Evolutionary conservation across 2,888 invertebrate species (phyloP), one percentile per base, ranked within the genome.

Genomic region (Orthosia incerta): DNA sequence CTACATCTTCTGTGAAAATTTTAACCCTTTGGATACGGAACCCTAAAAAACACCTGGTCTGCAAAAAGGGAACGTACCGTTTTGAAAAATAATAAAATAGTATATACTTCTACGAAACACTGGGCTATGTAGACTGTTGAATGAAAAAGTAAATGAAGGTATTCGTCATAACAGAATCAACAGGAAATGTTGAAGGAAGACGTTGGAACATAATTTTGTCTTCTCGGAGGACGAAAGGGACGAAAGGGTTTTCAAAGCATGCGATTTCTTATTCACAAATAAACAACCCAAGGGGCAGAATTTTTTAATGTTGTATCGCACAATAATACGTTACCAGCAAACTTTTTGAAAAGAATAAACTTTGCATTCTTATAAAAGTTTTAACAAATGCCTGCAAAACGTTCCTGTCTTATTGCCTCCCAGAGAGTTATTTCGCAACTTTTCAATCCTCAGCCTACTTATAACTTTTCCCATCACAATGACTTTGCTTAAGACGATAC

Each of bases 391-490:
- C 90, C 87, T 89, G 89, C 90, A 91, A 91, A 92, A 91, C 89
- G 90, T 85, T 89, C 85, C 82, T 89, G 89, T 93, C 89, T 91
- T 92, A 90, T 91, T 91, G 92, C 90, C 88, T 91, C 83, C 86
- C 81, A 74, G 89, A 90, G 91, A 93, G 90, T 91, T 92, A 93
- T 92, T 90, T 90, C 86, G 84, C 85, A 93, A 94, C 91, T 93
- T 94, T 92, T 90, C 93, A 93, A 93, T 93, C 91, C 92, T 91
- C 86, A 83, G 90, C 88, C 90, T 91, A 90, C 91, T 94, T 93
- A 92, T 90, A 94, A 94, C 94, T 94, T 94, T 94, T 93, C 91
- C 93, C 92, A 94, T 94, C 93, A 93, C 90, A 90, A 91, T 92
- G 92, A 92, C 89, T 91, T 86, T 87, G 89, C 90, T 93, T 93